Evolutionary conservation across 1,140 invertebrate species (phyloP).

Genomic region (Matsumurasca onukii): DNA sequence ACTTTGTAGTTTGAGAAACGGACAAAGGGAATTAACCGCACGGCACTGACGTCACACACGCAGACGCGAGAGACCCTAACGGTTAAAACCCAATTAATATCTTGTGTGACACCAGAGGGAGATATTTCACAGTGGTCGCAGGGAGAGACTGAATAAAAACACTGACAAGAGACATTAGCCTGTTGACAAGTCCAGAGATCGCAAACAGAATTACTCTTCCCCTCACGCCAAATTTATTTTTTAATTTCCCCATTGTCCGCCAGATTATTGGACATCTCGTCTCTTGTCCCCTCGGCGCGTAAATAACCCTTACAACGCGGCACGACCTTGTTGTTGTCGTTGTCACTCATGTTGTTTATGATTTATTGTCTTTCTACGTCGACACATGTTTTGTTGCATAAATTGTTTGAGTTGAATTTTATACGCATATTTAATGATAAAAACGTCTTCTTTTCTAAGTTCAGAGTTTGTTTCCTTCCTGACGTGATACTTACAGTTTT

Average conservation of each 20-base stretch:
- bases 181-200: neutral
- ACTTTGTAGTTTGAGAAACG: no score
- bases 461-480: no score
- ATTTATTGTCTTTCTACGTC: no score
- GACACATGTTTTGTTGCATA: no score
- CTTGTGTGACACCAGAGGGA: constrained; percentile 14
- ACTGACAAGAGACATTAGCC: constrained; percentile 19
- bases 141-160: constrained; percentile 12
- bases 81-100: constrained; percentile 33
- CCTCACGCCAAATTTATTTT: constrained; percentile 24
- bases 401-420: no score
- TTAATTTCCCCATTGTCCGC: constrained; percentile 21
- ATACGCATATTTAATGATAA: no score
- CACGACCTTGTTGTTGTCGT: no score
- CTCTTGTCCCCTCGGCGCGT: neutral
- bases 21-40: no score
- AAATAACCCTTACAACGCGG: constrained; percentile 5
- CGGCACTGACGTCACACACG: no score
- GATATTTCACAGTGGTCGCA: neutral
- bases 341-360: no score
- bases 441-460: no score
- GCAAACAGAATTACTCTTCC: constrained; percentile 26
- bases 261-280: neutral
- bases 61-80: neutral
- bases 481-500: no score